A percentile compares a stretch with the other conserved stretches of the same genome.
phyloP scores from a whole-genome alignment of 2,113 vertebrate genomes.

The Ondatra zibethicus region DNA sequence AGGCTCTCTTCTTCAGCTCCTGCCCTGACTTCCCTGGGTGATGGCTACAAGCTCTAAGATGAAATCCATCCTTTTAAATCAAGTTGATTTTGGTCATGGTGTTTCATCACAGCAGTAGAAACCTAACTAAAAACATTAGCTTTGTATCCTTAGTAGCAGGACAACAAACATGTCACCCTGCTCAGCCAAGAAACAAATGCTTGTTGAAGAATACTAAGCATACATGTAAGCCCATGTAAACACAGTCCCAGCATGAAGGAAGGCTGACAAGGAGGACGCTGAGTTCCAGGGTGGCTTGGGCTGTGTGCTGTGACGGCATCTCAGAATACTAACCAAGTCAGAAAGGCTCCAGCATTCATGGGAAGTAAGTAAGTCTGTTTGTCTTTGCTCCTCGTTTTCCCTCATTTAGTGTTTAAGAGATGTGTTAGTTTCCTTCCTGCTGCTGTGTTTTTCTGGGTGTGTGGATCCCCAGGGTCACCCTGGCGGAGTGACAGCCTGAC shows the following conservation, averaged over 20 bases:
- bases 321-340: not conserved
- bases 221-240: not conserved
- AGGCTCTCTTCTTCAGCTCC: not conserved
- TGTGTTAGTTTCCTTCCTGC: not conserved
- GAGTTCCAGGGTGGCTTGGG: not conserved
- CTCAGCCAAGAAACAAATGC: not conserved
- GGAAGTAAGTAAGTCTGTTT: not conserved
- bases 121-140: not conserved
- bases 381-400: not conserved
- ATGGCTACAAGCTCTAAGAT: not conserved
- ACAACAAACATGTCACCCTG: not conserved
- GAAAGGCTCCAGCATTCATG: not conserved
- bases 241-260: not conserved
- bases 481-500: not conserved
- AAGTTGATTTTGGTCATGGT: not conserved
- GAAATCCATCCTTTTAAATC: not conserved
- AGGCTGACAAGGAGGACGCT: not conserved
- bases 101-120: not conserved
- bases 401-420: not conserved
- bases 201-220: not conserved
- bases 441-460: not conserved
- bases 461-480: not conserved
- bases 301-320: not conserved
- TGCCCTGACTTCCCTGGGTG: not conserved
- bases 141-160: not conserved